Conservation (phyloP, 1,140 invertebrate species). For the Melitaea cinxia region DNA sequence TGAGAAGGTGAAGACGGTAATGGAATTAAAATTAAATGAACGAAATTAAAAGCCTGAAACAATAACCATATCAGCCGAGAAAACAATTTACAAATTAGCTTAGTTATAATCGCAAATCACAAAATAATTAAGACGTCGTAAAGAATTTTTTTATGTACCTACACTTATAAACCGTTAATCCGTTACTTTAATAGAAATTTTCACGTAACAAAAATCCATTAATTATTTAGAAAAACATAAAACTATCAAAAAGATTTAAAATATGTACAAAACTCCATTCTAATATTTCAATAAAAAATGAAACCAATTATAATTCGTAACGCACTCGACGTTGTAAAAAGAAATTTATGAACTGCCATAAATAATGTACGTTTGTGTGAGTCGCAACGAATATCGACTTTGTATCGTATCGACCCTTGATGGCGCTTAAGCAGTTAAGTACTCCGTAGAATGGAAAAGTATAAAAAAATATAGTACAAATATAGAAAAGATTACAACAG, state of each 20-base stretch:
- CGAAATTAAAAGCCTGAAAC: slow-evolving; percentile 17
- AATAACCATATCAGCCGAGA: slow-evolving; percentile 2
- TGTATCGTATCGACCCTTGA: slow-evolving; percentile 53
- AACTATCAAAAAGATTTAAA: slow-evolving; percentile 3
- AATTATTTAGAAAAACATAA: slow-evolving; percentile 7
- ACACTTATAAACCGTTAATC: background rate
- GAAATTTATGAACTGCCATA: slow-evolving; percentile 41
- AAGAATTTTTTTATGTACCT: no score
- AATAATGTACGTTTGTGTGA: slow-evolving; percentile 51
- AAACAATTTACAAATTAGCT: slow-evolving; percentile 2
- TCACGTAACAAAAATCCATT: background rate
- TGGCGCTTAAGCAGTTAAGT: slow-evolving; percentile 44
- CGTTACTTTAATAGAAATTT: no score
- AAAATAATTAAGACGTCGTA: background rate
- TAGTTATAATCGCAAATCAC: background rate
- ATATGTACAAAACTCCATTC: slow-evolving; percentile 31
- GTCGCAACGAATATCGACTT: slow-evolving; percentile 49
- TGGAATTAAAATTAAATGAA: slow-evolving; percentile 24
- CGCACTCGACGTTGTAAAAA: slow-evolving; percentile 30
- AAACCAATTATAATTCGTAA: slow-evolving; percentile 41
- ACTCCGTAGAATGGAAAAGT: slow-evolving; percentile 49
- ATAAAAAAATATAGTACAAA: slow-evolving; percentile 63
- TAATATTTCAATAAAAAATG: slow-evolving; percentile 41
- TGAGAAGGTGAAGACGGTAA: slow-evolving; percentile 43
- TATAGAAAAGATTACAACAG: slow-evolving; percentile 65